phyloP scores from a whole-genome alignment of 1,140 invertebrate genomes.

The Drosophila setifemur region DNA sequence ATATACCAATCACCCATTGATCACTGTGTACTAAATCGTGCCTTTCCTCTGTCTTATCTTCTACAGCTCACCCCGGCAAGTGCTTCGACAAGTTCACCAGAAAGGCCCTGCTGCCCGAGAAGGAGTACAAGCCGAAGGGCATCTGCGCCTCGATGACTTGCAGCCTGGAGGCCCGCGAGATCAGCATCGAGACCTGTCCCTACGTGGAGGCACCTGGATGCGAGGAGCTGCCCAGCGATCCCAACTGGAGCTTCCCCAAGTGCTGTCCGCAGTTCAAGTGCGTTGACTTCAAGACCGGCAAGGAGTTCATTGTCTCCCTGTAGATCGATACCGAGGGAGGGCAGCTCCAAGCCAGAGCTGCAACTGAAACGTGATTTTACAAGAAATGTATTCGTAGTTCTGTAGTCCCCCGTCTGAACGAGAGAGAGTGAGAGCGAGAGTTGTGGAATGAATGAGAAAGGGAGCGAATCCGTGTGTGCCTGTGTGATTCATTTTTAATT shows the following conservation, averaged over 20 bases:
- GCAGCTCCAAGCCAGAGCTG: constrained; percentile 7
- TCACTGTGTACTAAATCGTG: constrained; percentile 11
- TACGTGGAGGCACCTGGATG: constrained; percentile 78
- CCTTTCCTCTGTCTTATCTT: constrained; percentile 4
- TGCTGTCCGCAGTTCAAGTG: constrained; percentile 81
- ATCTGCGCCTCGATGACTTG: constrained; percentile 80
- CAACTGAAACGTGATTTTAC: constrained; percentile 72
- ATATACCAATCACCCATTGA: background rate
- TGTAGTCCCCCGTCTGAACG: constrained; percentile 24
- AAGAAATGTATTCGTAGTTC: constrained; percentile 74
- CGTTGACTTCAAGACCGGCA: constrained; percentile 79
- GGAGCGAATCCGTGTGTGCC: constrained; percentile 10
- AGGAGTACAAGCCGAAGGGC: constrained; percentile 81
- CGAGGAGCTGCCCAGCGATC: constrained; percentile 75
- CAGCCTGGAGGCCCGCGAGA: constrained; percentile 70
- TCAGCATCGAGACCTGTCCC: constrained; percentile 81
- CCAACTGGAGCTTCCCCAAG: constrained; percentile 78
- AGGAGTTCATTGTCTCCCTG: constrained; percentile 73
- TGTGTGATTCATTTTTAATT: constrained; percentile 70
- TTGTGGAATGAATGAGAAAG: constrained; percentile 3
- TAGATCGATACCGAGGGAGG: constrained; percentile 26
- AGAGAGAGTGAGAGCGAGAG: background rate
- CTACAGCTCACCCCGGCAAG: constrained; percentile 76
- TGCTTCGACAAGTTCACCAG: constrained; percentile 79
- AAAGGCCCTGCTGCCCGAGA: constrained; percentile 74